Percentiles rank a stretch among this genome's conserved stretches.
Conservation (phyloP, 2,888 invertebrate species). For the Dorcus parallelipipedus region DNA sequence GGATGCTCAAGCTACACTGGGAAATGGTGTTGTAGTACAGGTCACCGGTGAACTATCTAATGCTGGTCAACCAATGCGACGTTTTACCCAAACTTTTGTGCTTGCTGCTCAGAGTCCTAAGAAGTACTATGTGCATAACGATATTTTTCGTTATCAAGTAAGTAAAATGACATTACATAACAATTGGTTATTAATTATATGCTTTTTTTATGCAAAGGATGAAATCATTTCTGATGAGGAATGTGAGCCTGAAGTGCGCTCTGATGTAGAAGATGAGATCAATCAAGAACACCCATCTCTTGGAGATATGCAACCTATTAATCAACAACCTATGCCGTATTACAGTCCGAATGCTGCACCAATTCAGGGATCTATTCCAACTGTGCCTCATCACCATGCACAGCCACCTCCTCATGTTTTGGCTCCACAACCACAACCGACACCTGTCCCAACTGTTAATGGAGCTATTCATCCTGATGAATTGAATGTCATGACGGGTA, state of each 20-base stretch:
- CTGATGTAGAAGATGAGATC: slow-evolving; percentile 66
- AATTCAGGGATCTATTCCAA: slow-evolving; percentile 36
- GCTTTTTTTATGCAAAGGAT: slow-evolving; percentile 40
- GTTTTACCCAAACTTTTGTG: slow-evolving; percentile 98
- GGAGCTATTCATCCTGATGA: slow-evolving; percentile 49
- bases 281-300: slow-evolving; percentile 28
- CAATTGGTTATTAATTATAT: slow-evolving; percentile 49
- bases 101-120: slow-evolving; percentile 93
- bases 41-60: slow-evolving; percentile 96
- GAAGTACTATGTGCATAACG: slow-evolving; percentile 98
- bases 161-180: background rate
- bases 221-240: slow-evolving; percentile 65
- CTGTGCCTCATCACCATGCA: slow-evolving; percentile 39
- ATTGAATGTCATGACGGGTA: slow-evolving; percentile 37
- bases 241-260: slow-evolving; percentile 54
- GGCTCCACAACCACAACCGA: slow-evolving; percentile 37
- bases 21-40: slow-evolving; percentile 93
- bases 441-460: slow-evolving; percentile 44
- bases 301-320: slow-evolving; percentile 29
- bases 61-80: slow-evolving; percentile 93
- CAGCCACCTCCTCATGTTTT: slow-evolving; percentile 39
- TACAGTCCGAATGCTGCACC: slow-evolving; percentile 37
- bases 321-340: slow-evolving; percentile 36
- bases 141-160: slow-evolving; percentile 97
- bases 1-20: slow-evolving; percentile 91